Percentiles rank a stretch among this genome's conserved stretches.
These are phyloP conservation scores for Erebia epiphron DNA, from an alignment of 2,888 invertebrate species.

Conservation along the genomic window DNA sequence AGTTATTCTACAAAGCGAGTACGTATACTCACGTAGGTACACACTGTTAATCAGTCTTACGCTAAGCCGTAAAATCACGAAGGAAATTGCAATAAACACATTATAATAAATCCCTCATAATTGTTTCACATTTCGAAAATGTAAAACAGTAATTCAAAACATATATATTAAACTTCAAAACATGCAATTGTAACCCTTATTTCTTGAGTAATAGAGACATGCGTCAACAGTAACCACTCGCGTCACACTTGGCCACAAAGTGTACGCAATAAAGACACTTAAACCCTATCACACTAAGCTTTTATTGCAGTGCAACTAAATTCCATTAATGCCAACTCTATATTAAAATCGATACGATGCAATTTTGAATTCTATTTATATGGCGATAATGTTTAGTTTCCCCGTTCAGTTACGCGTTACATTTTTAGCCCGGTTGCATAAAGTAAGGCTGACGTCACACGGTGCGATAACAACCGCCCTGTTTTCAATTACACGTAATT, in stretches of 20 bases:
- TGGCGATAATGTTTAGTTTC: conserved; percentile 15
- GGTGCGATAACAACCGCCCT: conserved; percentile 64
- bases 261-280: conserved; percentile 27
- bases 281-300: conserved; percentile 28
- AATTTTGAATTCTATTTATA: conserved; percentile 23
- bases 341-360: neutral
- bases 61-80: conserved; percentile 22
- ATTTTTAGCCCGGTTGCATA: conserved; percentile 38
- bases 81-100: conserved; percentile 36
- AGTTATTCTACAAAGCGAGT: neutral
- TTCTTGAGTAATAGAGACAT: neutral
- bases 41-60: conserved; percentile 23
- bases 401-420: conserved; percentile 16
- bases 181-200: conserved; percentile 25
- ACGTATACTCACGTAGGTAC: neutral
- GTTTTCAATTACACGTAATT: conserved; percentile 80
- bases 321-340: conserved; percentile 26
- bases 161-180: conserved; percentile 18
- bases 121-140: conserved; percentile 32
- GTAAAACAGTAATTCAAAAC: conserved; percentile 31
- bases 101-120: conserved; percentile 35
- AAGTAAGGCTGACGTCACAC: conserved; percentile 55
- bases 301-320: conserved; percentile 33
- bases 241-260: conserved; percentile 11
- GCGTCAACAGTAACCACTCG: neutral